Evolutionary conservation across 2,113 vertebrate genomes (phyloP).

Genomic region (Podarcis muralis): DNA sequence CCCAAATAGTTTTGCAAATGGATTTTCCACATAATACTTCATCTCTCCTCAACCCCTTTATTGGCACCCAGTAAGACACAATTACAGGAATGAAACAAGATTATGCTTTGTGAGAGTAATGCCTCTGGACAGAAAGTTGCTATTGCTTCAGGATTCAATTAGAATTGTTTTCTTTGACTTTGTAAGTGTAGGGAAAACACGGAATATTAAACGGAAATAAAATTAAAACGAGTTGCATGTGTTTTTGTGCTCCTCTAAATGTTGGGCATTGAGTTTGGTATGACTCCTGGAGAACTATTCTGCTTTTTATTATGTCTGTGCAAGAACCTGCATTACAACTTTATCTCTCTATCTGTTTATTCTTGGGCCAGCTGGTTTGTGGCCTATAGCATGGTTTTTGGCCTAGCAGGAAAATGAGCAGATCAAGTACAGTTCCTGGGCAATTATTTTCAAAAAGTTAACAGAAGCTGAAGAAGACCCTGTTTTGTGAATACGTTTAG

Average conservation of each 20-base stretch:
- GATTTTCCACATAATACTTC: conserved; percentile 37
- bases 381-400: neutral
- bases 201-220: conserved; percentile 50
- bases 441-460: neutral
- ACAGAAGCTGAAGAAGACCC: neutral
- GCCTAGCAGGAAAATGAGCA: neutral
- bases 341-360: conserved; percentile 16
- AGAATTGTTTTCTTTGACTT: conserved; percentile 64
- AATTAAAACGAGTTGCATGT: conserved; percentile 54
- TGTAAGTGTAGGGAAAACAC: conserved; percentile 63
- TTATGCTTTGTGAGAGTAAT: conserved; percentile 44
- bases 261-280: conserved; percentile 18
- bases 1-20: conserved; percentile 50
- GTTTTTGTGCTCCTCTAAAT: conserved; percentile 21
- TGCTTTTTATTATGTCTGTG: conserved; percentile 19
- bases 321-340: neutral
- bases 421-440: neutral
- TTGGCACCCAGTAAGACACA: conserved; percentile 26
- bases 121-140: conserved; percentile 54
- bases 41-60: neutral
- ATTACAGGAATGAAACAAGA: conserved; percentile 32
- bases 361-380: neutral
- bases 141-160: conserved; percentile 67
- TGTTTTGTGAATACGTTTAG: neutral
- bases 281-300: neutral